These are phyloP conservation scores for Poeciliopsis retropinna DNA, from an alignment of 2,113 vertebrate genomes.

Conservation along the genomic window DNA sequence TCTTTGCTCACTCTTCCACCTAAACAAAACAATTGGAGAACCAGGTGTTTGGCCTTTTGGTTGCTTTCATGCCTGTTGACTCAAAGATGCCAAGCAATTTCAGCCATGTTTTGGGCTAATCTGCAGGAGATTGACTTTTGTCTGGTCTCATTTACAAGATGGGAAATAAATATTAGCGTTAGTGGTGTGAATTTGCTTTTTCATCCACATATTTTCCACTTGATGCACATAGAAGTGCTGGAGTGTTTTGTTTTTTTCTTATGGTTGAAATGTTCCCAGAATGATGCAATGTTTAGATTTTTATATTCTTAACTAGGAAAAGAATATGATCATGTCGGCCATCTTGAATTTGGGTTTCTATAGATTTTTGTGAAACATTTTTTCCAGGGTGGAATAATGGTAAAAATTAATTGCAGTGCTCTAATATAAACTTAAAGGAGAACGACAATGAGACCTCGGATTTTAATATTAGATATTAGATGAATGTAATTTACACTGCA, in stretches of 20 bases:
- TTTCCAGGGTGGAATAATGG: too few relatives aligned
- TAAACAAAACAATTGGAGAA: not conserved
- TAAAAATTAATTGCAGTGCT: too few relatives aligned
- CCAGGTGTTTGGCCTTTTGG: conserved; percentile 48
- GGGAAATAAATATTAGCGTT: not conserved
- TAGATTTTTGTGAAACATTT: too few relatives aligned
- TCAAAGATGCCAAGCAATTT: conserved; percentile 7
- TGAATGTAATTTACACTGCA: too few relatives aligned
- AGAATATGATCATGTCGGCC: too few relatives aligned
- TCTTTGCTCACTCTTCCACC: not conserved
- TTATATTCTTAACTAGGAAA: not conserved
- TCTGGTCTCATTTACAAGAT: not conserved
- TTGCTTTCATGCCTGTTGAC: conserved; percentile 43
- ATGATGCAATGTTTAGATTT: not conserved
- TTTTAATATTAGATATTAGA: too few relatives aligned
- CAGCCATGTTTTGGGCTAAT: not conserved
- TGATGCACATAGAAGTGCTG: not conserved
- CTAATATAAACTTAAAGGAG: too few relatives aligned
- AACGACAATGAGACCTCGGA: too few relatives aligned
- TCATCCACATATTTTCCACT: not conserved
- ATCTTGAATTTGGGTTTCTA: too few relatives aligned
- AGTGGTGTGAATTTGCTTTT: not conserved
- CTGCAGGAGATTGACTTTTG: not conserved
- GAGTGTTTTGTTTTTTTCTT: not conserved
- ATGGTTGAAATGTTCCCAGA: not conserved